phyloP scores from a whole-genome alignment of 2,113 vertebrate species.

The Glareola pratincola region DNA sequence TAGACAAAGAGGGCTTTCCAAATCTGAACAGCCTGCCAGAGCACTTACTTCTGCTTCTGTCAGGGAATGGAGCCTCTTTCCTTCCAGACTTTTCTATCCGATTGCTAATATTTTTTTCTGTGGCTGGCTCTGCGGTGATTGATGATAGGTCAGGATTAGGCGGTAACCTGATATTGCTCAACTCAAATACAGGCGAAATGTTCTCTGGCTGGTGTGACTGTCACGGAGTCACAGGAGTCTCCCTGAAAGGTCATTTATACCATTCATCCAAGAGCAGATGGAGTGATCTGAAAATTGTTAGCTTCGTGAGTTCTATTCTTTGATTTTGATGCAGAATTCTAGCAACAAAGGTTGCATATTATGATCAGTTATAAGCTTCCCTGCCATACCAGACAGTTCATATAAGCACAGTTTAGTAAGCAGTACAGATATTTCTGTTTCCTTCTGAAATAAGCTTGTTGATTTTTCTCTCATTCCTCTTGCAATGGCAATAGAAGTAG shows the following conservation, averaged over 20 bases:
- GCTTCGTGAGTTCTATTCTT: neutral
- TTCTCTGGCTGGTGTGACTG: neutral
- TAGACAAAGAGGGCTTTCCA: slow-evolving; percentile 32
- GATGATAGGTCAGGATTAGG: slow-evolving; percentile 9
- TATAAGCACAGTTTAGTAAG: neutral
- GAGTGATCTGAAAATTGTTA: slow-evolving; percentile 16
- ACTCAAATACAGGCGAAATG: neutral
- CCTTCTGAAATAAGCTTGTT: neutral
- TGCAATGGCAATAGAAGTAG: neutral
- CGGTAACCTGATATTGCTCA: neutral
- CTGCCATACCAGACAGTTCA: neutral
- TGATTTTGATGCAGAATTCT: neutral
- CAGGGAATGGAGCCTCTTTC: neutral
- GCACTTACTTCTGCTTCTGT: slow-evolving; percentile 18
- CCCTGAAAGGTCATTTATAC: neutral
- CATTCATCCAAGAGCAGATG: neutral
- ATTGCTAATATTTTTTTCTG: neutral
- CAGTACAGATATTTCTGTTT: neutral
- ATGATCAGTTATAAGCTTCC: neutral
- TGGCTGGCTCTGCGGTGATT: slow-evolving; percentile 6
- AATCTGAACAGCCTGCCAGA: slow-evolving; percentile 28
- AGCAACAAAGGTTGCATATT: neutral
- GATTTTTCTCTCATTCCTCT: neutral
- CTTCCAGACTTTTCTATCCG: neutral
- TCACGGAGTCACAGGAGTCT: neutral